Percentiles rank a stretch among this genome's conserved stretches.
Conservation (phyloP, 2,888 invertebrate genomes). For the Lasius fuliginosus region DNA sequence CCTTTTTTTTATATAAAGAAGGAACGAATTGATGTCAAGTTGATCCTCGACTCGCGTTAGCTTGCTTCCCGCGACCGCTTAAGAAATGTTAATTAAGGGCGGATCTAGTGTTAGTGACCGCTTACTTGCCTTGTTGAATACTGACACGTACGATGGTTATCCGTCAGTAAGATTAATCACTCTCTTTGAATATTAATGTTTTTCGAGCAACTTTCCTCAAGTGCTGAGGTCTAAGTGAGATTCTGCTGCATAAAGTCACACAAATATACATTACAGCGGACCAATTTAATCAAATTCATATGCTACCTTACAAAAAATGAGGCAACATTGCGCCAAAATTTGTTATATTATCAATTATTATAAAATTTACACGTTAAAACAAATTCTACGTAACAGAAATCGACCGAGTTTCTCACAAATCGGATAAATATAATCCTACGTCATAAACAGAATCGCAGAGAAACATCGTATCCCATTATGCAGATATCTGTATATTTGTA, state of each 20-base stretch:
- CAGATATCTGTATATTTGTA: conserved; percentile 33
- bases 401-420: conserved; percentile 34
- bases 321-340: not conserved
- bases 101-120: conserved; percentile 55
- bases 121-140: conserved; percentile 56
- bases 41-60: conserved; percentile 32
- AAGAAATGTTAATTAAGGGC: conserved; percentile 55
- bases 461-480: conserved; percentile 32
- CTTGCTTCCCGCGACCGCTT: conserved; percentile 24
- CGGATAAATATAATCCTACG: conserved; percentile 26
- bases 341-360: not conserved
- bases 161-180: conserved; percentile 51
- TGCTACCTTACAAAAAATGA: not conserved
- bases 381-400: not conserved
- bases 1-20: not conserved
- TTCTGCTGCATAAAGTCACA: conserved; percentile 11
- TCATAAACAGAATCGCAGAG: conserved; percentile 48
- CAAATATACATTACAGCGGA: conserved; percentile 9
- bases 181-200: conserved; percentile 53
- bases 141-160: conserved; percentile 54
- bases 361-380: not conserved
- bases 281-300: conserved; percentile 45
- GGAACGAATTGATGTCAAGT: not conserved
- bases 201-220: conserved; percentile 51
- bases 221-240: conserved; percentile 36